Conservation (phyloP, 2,888 invertebrate genomes). For the Beris morrisii region DNA sequence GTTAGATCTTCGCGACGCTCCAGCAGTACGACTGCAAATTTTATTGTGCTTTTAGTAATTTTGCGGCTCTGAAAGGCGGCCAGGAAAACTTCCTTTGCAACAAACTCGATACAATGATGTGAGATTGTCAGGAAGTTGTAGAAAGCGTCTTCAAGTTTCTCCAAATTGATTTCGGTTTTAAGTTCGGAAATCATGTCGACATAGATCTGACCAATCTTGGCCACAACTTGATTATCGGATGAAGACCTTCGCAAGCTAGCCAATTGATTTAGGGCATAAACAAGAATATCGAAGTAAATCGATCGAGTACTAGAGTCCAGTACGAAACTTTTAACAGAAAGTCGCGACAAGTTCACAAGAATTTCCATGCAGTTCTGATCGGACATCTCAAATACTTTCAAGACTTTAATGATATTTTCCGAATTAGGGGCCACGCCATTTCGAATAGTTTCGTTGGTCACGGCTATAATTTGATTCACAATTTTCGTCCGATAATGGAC, state of each 20-base stretch:
- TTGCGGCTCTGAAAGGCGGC: constrained; percentile 59
- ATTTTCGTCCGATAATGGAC: constrained; percentile 49
- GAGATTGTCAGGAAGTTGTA: constrained; percentile 63
- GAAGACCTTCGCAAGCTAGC: constrained; percentile 49
- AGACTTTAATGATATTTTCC: constrained; percentile 44
- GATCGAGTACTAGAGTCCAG: constrained; percentile 48
- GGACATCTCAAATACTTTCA: constrained; percentile 48
- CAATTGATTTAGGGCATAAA: constrained; percentile 58
- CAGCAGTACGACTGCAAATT: constrained; percentile 63
- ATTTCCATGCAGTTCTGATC: constrained; percentile 47
- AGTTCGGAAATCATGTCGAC: constrained; percentile 55
- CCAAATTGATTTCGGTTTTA: constrained; percentile 57
- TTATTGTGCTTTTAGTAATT: constrained; percentile 61
- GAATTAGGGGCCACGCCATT: constrained; percentile 17
- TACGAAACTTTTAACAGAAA: constrained; percentile 52
- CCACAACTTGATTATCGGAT: constrained; percentile 50
- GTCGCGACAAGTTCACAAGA: constrained; percentile 48
- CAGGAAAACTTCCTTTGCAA: constrained; percentile 61
- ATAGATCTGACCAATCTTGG: constrained; percentile 57
- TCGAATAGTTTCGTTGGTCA: constrained; percentile 37
- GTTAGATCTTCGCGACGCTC: constrained; percentile 49
- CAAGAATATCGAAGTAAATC: constrained; percentile 59
- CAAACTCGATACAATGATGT: constrained; percentile 61
- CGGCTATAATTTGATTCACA: constrained; percentile 48
- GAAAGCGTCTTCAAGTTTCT: constrained; percentile 61